These are phyloP conservation scores for Aphis craccivora DNA, from an alignment of 1,140 invertebrate genomes.

Conservation along the genomic window DNA sequence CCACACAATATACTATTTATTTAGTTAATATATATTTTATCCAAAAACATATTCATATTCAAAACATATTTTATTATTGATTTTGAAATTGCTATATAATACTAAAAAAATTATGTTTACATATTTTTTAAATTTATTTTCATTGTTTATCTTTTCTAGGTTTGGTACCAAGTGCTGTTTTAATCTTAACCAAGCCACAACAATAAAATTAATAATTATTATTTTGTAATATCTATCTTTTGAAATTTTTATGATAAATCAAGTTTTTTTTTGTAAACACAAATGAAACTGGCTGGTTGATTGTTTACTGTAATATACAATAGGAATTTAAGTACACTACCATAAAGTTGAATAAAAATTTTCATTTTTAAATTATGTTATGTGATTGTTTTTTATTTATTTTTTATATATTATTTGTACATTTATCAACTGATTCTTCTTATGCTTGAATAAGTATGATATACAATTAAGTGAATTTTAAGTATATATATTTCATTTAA, in stretches of 20 bases:
- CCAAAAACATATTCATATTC: no score
- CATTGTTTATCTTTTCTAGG: slow-evolving; percentile 69
- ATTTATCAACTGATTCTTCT: no score
- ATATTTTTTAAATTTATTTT: background rate
- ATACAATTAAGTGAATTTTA: no score
- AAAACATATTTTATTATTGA: no score
- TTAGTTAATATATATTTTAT: no score
- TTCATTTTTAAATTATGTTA: background rate
- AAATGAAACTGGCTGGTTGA: background rate
- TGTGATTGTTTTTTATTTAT: background rate
- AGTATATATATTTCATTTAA: no score
- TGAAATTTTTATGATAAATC: background rate
- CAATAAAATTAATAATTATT: slow-evolving; percentile 18
- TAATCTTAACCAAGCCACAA: slow-evolving; percentile 73
- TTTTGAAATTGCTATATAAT: no score
- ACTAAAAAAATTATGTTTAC: background rate
- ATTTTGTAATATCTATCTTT: background rate
- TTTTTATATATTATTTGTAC: background rate
- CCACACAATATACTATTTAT: no score
- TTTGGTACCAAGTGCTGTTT: slow-evolving; percentile 79
- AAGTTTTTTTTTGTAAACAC: background rate
- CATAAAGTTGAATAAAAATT: background rate
- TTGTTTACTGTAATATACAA: slow-evolving; percentile 30
- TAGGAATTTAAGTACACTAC: background rate
- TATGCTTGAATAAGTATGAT: no score